Conservation (phyloP, 1,140 invertebrate species). For the Nebria ingens region DNA sequence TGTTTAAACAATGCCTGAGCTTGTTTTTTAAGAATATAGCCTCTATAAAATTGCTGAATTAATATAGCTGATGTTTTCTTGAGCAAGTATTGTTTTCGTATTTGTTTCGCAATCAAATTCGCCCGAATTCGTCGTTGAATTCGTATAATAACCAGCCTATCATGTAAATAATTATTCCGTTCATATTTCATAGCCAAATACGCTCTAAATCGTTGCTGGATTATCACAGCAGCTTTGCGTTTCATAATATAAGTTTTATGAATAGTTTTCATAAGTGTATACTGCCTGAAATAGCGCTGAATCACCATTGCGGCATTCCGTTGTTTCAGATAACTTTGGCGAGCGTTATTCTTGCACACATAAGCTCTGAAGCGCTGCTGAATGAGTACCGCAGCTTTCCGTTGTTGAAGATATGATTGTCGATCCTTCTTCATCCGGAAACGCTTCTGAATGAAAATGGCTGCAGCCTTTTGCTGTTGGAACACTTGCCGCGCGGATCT, state of each 20-base stretch:
- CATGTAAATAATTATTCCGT: slow-evolving; percentile 26
- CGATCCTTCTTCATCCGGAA: slow-evolving; percentile 23
- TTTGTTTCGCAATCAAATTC: slow-evolving; percentile 25
- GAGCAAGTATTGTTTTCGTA: slow-evolving; percentile 21
- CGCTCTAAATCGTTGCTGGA: slow-evolving; percentile 37
- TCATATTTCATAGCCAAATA: slow-evolving; percentile 24
- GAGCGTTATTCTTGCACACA: slow-evolving; percentile 12
- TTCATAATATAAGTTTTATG: too few relatives aligned
- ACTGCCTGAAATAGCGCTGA: slow-evolving; percentile 33
- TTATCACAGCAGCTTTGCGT: too few relatives aligned
- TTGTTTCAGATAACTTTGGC: slow-evolving; percentile 25
- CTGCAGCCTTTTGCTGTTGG: slow-evolving; percentile 18
- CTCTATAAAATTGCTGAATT: slow-evolving; percentile 39
- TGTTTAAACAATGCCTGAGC: slow-evolving; percentile 28
- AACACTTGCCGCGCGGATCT: slow-evolving; percentile 12
- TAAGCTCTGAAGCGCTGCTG: slow-evolving; percentile 28
- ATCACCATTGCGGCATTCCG: slow-evolving; percentile 27
- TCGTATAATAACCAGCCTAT: slow-evolving; percentile 26
- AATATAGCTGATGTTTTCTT: slow-evolving; percentile 27
- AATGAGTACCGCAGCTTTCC: slow-evolving; percentile 22
- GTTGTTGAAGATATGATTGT: slow-evolving; percentile 28
- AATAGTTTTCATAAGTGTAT: too few relatives aligned
- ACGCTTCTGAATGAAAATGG: slow-evolving; percentile 23
- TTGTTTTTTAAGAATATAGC: slow-evolving; percentile 27
- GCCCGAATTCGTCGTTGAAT: slow-evolving; percentile 30